Evolutionary conservation across 2,113 vertebrate species (phyloP).

Genomic region (Pyrgilauda ruficollis): DNA sequence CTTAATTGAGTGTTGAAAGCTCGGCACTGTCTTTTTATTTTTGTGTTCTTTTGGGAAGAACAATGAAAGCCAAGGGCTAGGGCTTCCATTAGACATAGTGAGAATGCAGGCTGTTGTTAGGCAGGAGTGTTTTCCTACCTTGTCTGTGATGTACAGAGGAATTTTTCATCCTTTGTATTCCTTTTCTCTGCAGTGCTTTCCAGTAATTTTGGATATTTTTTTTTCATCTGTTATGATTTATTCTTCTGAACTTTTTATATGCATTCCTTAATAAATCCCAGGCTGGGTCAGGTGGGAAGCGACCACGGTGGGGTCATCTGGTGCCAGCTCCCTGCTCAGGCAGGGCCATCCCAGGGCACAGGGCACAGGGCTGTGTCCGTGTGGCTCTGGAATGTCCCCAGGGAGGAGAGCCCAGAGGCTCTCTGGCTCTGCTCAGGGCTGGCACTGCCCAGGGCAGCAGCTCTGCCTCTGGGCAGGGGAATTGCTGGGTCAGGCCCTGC

Average conservation of each 20-base stretch:
- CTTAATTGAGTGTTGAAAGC: neutral
- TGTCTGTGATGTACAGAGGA: neutral
- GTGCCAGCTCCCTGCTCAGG: neutral
- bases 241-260: neutral
- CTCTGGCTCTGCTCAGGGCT: neutral
- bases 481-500: neutral
- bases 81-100: neutral
- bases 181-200: neutral
- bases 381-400: neutral
- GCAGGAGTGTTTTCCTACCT: fast-evolving
- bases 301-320: no score
- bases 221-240: neutral
- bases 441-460: neutral
- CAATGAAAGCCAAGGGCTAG: neutral
- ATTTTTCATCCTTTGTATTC: neutral
- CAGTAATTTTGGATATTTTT: neutral
- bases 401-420: neutral
- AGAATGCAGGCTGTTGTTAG: neutral
- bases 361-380: neutral
- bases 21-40: neutral
- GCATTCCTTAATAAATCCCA: neutral
- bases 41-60: neutral
- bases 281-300: neutral
- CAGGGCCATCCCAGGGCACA: neutral
- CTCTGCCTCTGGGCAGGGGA: neutral